Evolutionary conservation across 2,888 invertebrate species (phyloP), one percentile per base, ranked within the genome.

Genomic region (Melieria picta): DNA sequence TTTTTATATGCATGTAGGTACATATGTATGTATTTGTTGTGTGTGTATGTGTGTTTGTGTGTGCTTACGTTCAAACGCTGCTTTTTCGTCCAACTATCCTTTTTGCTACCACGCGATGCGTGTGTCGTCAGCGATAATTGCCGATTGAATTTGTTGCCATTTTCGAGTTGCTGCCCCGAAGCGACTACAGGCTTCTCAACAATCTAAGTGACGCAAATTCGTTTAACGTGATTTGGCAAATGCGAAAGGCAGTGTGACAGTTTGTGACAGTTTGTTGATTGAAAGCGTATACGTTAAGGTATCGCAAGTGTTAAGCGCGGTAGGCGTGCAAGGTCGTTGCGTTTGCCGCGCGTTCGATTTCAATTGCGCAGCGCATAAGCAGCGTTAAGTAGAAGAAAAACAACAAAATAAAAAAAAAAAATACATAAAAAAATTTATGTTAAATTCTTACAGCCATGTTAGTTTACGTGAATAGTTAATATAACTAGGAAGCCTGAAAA

Each of bases 21-120:
- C 43, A 13, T 52, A n/a, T 52, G n/a, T 42, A 61, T 58, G 47
- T 13, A 4, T 13, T 7, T 45, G n/a, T 45, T 58, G 10, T 58
- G 42, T 60, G 7, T 10, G 7, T 30, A 1, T 62, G 10, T 16
- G 30, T 63, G 1, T 7, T 74, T 78, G 87, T 63, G 1, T 7
- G 74, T 78, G 87, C 93, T 92, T 92, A 93, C 93, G 90, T 92
- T 91, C 87, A 92, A 91, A 91, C 91, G 93, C 83, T 92, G 91
- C 84, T 92, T 91, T 86, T 86, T 90, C 83, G 89, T 91, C 92
- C 93, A 92, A 83, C 90, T 90, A 82, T 90, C 90, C 81, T 87
- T 89, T 77, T 89, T 88, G 82, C 85, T 83, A 78, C 85, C 81
- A 78, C 88, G 87, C 79, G 89, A 89, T 84, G 88, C 88, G 73